Percentiles rank a stretch among this genome's conserved stretches.
Conservation (phyloP, 2,113 vertebrate genomes). For the Saccopteryx leptura region DNA sequence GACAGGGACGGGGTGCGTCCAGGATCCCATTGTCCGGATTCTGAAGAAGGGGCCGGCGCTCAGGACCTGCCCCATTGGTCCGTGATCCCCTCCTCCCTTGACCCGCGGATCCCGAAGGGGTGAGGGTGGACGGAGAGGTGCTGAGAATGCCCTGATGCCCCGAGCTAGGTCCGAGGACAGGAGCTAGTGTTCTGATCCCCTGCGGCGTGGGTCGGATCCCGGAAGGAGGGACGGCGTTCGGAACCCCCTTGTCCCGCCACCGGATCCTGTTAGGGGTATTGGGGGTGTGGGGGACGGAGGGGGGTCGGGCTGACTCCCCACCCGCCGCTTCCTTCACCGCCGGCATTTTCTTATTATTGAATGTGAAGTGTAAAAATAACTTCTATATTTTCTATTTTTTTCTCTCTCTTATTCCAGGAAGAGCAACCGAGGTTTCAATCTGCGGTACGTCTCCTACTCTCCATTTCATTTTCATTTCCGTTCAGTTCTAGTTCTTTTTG, state of each 20-base stretch:
- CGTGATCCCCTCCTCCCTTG: neutral
- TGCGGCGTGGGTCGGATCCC: constrained; percentile 11
- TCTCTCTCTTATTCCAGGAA: constrained; percentile 87
- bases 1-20: constrained; percentile 29
- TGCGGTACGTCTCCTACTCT: constrained; percentile 88
- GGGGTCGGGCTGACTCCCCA: constrained; percentile 77
- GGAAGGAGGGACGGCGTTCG: constrained; percentile 68
- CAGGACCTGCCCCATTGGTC: constrained; percentile 35
- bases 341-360: constrained; percentile 84
- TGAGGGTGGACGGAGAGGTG: constrained; percentile 3
- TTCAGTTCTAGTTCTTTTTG: constrained; percentile 79
- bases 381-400: constrained; percentile 86
- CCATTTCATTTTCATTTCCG: constrained; percentile 84
- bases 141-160: constrained; percentile 39
- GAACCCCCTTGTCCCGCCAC: constrained; percentile 48
- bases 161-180: constrained; percentile 18
- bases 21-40: constrained; percentile 77
- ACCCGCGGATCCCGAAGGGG: constrained; percentile 49
- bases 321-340: constrained; percentile 81
- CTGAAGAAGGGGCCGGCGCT: constrained; percentile 42
- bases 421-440: constrained; percentile 90
- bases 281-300: neutral
- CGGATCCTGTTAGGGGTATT: constrained; percentile 57
- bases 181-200: neutral
- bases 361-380: constrained; percentile 85